Base-by-base conservation (phyloP, 2,113 vertebrate species). In the Ramphastos sulfuratus region DNA sequence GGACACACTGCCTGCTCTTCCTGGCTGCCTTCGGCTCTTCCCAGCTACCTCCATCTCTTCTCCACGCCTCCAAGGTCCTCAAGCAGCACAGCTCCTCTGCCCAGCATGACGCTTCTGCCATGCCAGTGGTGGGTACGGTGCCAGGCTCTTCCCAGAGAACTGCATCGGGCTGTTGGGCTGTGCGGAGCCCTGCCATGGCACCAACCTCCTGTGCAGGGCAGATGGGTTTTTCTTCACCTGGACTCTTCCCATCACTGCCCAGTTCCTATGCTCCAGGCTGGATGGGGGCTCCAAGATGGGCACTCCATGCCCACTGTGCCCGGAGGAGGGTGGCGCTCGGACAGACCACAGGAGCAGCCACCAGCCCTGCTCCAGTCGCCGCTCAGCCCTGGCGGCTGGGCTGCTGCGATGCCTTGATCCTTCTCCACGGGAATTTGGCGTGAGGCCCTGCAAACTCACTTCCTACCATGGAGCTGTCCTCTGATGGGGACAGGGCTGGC, bases 371-470 rank as follows among this genome's bases (percentile, higher is more conserved):
- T 64, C 50, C 31, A 14, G 35, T 31, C 18, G 31, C 44, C 1
- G 1, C 60, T 5, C 52, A 55, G 67, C 85, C 42, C 85, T 30
- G 1, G 4, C n/a, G 64, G 30, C 37, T 18, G 44, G 10, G 71
- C 54, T 67, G 61, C 81, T 37, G 60, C 0, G 56, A 16, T 1
- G 14, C 87, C 71, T 54, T 27, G 1, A n/a, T 1, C 9, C 48
- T 82, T 50, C 74, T 73, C 72, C 89, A 12, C 0, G 31, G 89
- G 82, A 67, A 61, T 76, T 72, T 85, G 95, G 91, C 75, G 24
- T 1, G 39, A 85, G 91, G 87, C 91, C 74, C 67, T 48, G 72
- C 91, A 94, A 95, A 77, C 92, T 91, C 94, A 27, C 64, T 93
- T 93, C 87, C 64, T 77, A 52, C 85, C 84, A 39, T 0, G 0